Evolutionary conservation across 2,113 vertebrate genomes (phyloP).

Genomic region (Kryptolebias marmoratus): DNA sequence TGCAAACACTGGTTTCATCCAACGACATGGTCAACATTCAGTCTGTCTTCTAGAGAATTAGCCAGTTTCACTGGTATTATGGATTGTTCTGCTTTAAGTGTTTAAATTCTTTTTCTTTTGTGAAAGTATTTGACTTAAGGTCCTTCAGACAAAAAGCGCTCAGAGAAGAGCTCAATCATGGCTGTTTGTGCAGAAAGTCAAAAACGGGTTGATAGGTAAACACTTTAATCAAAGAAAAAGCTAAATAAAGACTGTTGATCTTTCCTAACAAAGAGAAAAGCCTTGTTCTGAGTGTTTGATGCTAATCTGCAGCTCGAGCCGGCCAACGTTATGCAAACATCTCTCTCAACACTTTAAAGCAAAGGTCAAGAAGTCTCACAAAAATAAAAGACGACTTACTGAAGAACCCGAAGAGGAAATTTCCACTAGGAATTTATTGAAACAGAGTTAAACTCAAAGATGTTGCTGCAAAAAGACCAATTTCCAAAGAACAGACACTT

Average conservation of each 20-base stretch:
- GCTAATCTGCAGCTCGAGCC: conserved; percentile 42
- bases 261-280: conserved; percentile 17
- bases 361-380: conserved; percentile 43
- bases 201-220: conserved; percentile 16
- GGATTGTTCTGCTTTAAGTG: conserved; percentile 1
- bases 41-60: conserved; percentile 23
- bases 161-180: conserved; percentile 17
- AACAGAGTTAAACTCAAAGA: conserved; percentile 20
- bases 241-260: conserved; percentile 8
- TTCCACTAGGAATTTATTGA: conserved; percentile 18
- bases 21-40: not conserved
- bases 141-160: not conserved
- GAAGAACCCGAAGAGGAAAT: conserved; percentile 10
- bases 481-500: not conserved
- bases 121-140: conserved; percentile 24
- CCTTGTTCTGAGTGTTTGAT: conserved; percentile 30
- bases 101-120: conserved; percentile 1
- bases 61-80: conserved; percentile 3
- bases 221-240: conserved; percentile 1
- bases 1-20: conserved; percentile 6
- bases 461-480: conserved; percentile 10
- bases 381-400: conserved; percentile 7
- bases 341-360: conserved; percentile 12
- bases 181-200: conserved; percentile 18
- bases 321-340: conserved; percentile 32